phyloP scores from a whole-genome alignment of 2,113 vertebrate genomes.

The Silurus glanis region DNA sequence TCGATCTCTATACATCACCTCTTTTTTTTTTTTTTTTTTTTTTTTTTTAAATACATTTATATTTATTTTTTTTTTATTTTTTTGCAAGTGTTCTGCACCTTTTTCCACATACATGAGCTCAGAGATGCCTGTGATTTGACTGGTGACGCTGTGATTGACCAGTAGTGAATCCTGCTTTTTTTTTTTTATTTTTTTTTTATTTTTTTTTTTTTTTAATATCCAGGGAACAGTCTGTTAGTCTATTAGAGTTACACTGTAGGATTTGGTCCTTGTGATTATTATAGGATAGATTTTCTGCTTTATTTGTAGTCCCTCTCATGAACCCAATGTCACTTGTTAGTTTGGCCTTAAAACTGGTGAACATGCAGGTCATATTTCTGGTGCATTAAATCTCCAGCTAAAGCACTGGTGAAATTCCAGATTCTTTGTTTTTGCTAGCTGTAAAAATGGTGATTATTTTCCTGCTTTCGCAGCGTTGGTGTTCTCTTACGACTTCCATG shows the following conservation, averaged over 20 bases:
- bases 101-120: background rate
- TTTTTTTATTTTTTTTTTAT: no score
- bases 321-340: background rate
- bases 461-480: slow-evolving; percentile 81
- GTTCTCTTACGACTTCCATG: slow-evolving; percentile 98
- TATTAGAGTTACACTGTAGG: background rate
- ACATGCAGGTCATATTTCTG: background rate
- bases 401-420: background rate
- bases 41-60: no score
- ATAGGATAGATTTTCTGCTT: background rate
- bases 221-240: background rate
- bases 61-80: no score
- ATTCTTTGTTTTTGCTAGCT: background rate
- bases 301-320: background rate
- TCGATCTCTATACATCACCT: no score
- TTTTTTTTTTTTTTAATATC: no score
- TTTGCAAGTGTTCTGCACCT: no score
- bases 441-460: background rate
- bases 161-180: background rate
- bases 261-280: background rate
- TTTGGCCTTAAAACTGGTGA: background rate
- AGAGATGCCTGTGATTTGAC: background rate
- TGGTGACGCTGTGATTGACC: background rate
- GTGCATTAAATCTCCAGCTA: background rate
- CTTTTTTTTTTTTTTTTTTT: no score